Base-by-base conservation (phyloP, 2,797 vertebrate genomes). In the Alcedo atthis region DNA sequence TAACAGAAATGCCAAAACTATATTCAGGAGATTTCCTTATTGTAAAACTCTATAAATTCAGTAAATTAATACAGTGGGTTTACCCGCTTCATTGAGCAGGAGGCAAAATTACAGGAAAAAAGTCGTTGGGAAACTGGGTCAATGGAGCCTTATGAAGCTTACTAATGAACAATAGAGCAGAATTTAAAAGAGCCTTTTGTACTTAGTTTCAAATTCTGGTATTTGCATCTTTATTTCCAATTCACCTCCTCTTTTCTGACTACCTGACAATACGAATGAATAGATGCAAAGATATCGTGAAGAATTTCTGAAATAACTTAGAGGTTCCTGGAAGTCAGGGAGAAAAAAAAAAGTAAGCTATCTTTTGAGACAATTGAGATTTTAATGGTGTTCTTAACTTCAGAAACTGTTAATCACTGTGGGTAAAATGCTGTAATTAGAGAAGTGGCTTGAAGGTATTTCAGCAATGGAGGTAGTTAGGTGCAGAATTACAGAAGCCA, bases 51-150 rank as follows among this genome's bases (percentile, higher is more conserved):
- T 53, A 18, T 87, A 67, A 73, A 87, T 93, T 83, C 5, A 6
- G 15, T 63, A 77, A 82, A 67, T 86, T 30, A 91, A 54, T 70
- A 66, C 51, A 35, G 30, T 78, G 48, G 10, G 45, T 51, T 90
- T 59, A 59, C 49, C n/a, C 2, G 6, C 70, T 89, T 91, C 70
- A 51, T 28, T 91, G 68, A 93, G 43, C 69, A 78, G 21, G 45
- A 93, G 57, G 42, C n/a, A 87, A 91, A 93, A 88, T 70, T 84
- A 35, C 45, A 77, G 59, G 11, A 70, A 85, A 95, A 95, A 57
- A 35, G 49, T 63, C 6, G 43, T 78, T 61, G 40, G 73, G 61
- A 88, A 94, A 81, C 22, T 92, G 51, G 67, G 89, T 96, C 89
- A 90, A 0, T 90, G 70, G 59, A 94, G 57, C 64, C 61, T 86